A percentile compares a stretch with the other conserved stretches of the same genome.
phyloP scores from a whole-genome alignment of 2,888 invertebrate species.

The Charanyca ferruginea region DNA sequence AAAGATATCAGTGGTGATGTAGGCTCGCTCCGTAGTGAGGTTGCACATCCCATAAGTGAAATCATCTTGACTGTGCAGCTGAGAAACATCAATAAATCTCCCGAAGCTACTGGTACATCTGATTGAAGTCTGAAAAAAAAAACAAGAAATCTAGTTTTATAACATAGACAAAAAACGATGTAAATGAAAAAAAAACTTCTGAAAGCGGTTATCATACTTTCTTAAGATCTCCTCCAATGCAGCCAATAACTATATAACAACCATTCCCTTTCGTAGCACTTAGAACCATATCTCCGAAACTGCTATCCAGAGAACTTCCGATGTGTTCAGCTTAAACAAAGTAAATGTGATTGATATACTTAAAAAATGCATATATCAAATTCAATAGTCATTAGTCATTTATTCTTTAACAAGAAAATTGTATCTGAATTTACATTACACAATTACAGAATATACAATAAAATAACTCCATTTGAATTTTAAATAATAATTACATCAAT shows the following conservation, averaged over 20 bases:
- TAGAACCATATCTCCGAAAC: slow-evolving; percentile 64
- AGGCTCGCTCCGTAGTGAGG: slow-evolving; percentile 59
- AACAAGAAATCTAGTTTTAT: not conserved
- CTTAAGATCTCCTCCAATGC: slow-evolving; percentile 70
- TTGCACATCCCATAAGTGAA: slow-evolving; percentile 66
- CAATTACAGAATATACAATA: too few relatives aligned
- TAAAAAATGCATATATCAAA: too few relatives aligned
- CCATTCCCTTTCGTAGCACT: slow-evolving; percentile 60
- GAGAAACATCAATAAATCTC: slow-evolving; percentile 63
- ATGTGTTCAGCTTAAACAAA: slow-evolving; percentile 74
- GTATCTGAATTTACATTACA: too few relatives aligned
- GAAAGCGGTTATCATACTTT: slow-evolving; percentile 67
- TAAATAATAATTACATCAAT: too few relatives aligned
- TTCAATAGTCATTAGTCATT: too few relatives aligned
- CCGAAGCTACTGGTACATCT: slow-evolving; percentile 58
- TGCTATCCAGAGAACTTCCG: slow-evolving; percentile 75
- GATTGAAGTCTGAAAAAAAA: slow-evolving; percentile 65
- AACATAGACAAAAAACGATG: not conserved
- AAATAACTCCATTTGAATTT: too few relatives aligned
- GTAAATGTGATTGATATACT: too few relatives aligned
- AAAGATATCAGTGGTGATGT: slow-evolving; percentile 65
- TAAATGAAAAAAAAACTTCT: not conserved
- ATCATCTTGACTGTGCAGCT: slow-evolving; percentile 65
- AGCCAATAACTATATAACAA: slow-evolving; percentile 73
- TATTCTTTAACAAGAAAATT: too few relatives aligned